Evolutionary conservation across 1,140 invertebrate species (phyloP).

Genomic region (Lordiphosa collinella): DNA sequence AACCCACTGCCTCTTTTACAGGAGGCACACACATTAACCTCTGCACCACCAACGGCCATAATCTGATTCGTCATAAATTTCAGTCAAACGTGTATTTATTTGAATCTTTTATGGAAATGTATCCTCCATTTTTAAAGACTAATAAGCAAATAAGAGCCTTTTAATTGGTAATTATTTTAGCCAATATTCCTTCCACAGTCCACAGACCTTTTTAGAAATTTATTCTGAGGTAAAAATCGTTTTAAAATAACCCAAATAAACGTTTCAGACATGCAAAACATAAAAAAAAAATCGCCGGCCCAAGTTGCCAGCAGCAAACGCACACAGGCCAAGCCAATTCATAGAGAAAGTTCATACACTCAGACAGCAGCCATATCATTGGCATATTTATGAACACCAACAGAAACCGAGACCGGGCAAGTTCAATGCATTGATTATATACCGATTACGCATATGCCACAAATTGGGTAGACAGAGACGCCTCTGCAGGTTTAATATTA

Average conservation of each 20-base stretch:
- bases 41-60: too few species aligned
- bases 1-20: too few species aligned
- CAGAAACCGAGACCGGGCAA: conserved; percentile 2
- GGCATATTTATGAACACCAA: conserved; percentile 48
- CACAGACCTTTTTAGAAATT: conserved; percentile 34
- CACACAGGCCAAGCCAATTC: not conserved
- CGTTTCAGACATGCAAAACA: conserved; percentile 52
- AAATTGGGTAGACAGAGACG: conserved; percentile 9
- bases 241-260: conserved; percentile 28
- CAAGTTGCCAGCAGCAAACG: conserved; percentile 3
- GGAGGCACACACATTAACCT: too few species aligned
- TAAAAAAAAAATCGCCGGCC: too few species aligned
- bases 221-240: conserved; percentile 33
- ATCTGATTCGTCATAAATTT: too few species aligned
- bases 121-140: too few species aligned
- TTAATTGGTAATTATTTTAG: not conserved
- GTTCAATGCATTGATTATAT: conserved; percentile 63
- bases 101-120: too few species aligned
- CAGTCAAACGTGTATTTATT: too few species aligned
- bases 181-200: conserved; percentile 17
- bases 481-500: conserved; percentile 33
- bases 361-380: conserved; percentile 31
- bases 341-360: conserved; percentile 8
- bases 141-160: too few species aligned
- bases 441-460: conserved; percentile 39